phyloP scores from a whole-genome alignment of 2,888 invertebrate genomes.

The Volucella bombylans region DNA sequence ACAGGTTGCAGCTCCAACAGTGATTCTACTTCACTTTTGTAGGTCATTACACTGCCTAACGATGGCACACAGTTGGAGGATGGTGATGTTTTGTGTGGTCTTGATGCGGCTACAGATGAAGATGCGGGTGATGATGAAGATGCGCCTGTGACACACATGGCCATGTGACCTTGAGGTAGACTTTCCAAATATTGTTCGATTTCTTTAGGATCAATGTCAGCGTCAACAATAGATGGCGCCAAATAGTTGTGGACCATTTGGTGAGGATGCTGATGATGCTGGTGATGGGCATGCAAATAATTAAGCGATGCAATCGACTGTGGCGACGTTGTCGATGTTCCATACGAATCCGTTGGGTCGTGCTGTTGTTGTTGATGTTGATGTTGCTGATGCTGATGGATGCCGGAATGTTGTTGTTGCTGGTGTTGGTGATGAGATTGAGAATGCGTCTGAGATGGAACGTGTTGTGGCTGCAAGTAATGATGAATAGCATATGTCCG shows the following conservation, averaged over 20 bases:
- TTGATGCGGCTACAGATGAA: slow-evolving; percentile 38
- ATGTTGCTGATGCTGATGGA: slow-evolving; percentile 54
- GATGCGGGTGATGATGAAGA: slow-evolving; percentile 62
- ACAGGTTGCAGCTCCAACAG: slow-evolving; percentile 76
- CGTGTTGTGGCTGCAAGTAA: slow-evolving; percentile 69
- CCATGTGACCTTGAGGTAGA: slow-evolving; percentile 78
- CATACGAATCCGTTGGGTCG: slow-evolving; percentile 65
- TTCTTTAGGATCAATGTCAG: slow-evolving; percentile 82
- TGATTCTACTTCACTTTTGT: slow-evolving; percentile 75
- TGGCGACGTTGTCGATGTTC: slow-evolving; percentile 76
- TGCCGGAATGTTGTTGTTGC: slow-evolving; percentile 55
- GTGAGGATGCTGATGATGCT: slow-evolving; percentile 46
- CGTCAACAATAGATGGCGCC: slow-evolving; percentile 71
- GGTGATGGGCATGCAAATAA: slow-evolving; percentile 78
- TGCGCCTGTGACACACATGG: slow-evolving; percentile 63
- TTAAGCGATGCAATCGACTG: slow-evolving; percentile 81
- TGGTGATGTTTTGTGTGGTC: slow-evolving; percentile 37
- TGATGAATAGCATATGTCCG: slow-evolving; percentile 71
- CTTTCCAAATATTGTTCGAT: slow-evolving; percentile 83
- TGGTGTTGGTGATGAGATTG: slow-evolving; percentile 66
- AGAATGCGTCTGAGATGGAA: slow-evolving; percentile 55
- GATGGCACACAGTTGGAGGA: slow-evolving; percentile 48
- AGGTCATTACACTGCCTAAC: slow-evolving; percentile 44
- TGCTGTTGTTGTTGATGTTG: slow-evolving; percentile 52
- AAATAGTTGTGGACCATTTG: slow-evolving; percentile 72